Conservation (phyloP, 2,113 vertebrate genomes). For the Etheostoma spectabile region DNA sequence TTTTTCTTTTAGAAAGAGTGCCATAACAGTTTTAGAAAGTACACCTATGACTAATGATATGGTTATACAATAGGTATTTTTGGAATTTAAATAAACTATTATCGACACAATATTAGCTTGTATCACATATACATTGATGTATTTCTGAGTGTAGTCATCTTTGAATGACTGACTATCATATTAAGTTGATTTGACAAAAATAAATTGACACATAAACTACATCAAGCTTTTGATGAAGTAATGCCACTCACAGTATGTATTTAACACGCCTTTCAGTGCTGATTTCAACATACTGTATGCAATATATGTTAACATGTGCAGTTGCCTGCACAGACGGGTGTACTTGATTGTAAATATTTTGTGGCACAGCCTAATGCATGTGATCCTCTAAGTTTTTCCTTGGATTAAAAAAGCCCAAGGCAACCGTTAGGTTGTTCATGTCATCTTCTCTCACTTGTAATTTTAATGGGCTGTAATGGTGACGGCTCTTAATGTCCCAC, state of each 20-base stretch:
- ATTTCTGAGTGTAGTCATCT: neutral
- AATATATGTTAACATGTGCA: neutral
- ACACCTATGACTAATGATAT: neutral
- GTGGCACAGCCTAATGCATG: conserved; percentile 13
- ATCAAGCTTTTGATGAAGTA: neutral
- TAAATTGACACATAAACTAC: no score
- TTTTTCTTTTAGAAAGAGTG: neutral
- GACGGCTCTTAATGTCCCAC: conserved; percentile 44
- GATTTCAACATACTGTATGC: conserved; percentile 8
- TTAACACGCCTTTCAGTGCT: neutral
- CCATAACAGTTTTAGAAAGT: neutral
- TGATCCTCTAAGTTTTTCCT: conserved; percentile 21
- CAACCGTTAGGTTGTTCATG: conserved; percentile 42
- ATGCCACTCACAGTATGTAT: neutral
- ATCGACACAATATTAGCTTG: neutral
- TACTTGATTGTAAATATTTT: conserved; percentile 16
- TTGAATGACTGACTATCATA: neutral
- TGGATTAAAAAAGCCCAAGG: conserved; percentile 42
- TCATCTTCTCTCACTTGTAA: conserved; percentile 58
- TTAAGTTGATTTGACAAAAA: neutral
- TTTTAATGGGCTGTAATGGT: conserved; percentile 66
- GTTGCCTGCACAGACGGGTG: neutral
- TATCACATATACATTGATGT: neutral
- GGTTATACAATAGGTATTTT: neutral
- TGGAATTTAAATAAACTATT: neutral